Percentiles rank a stretch among this genome's conserved stretches.
Evolutionary conservation across 2,888 invertebrate species (phyloP).

Genomic region (Andrena flavipes): DNA sequence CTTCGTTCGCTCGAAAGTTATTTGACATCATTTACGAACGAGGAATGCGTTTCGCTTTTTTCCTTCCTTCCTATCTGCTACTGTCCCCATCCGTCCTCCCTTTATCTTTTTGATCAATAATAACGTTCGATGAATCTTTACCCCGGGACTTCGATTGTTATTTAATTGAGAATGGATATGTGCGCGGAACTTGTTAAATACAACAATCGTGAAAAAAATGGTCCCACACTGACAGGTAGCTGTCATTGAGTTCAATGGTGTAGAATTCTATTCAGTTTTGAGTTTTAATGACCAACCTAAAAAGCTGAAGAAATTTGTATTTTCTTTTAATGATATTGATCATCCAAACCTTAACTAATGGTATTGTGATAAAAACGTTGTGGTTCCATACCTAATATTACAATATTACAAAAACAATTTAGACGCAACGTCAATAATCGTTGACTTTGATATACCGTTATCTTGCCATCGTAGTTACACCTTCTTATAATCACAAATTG

Average conservation of each 20-base stretch:
- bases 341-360: too few species aligned
- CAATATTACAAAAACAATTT: too few species aligned
- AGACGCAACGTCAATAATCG: too few species aligned
- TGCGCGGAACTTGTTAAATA: slow-evolving; percentile 41
- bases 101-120: slow-evolving; percentile 46
- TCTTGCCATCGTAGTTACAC: too few species aligned
- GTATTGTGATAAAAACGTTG: background rate
- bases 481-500: too few species aligned
- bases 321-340: too few species aligned
- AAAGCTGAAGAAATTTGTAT: too few species aligned
- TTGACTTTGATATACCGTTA: too few species aligned
- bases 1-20: slow-evolving; percentile 80
- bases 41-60: slow-evolving; percentile 76
- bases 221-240: background rate
- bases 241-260: too few species aligned
- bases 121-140: slow-evolving; percentile 61
- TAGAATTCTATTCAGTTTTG: too few species aligned
- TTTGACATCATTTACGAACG: slow-evolving; percentile 82
- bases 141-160: slow-evolving; percentile 37
- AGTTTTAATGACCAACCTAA: too few species aligned
- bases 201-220: slow-evolving; percentile 35
- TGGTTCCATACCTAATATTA: too few species aligned
- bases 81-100: slow-evolving; percentile 40
- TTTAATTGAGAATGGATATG: slow-evolving; percentile 51
- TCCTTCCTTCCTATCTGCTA: slow-evolving; percentile 47